Conservation (phyloP, 2,888 invertebrate genomes). For the Hypolimnas misippus region DNA sequence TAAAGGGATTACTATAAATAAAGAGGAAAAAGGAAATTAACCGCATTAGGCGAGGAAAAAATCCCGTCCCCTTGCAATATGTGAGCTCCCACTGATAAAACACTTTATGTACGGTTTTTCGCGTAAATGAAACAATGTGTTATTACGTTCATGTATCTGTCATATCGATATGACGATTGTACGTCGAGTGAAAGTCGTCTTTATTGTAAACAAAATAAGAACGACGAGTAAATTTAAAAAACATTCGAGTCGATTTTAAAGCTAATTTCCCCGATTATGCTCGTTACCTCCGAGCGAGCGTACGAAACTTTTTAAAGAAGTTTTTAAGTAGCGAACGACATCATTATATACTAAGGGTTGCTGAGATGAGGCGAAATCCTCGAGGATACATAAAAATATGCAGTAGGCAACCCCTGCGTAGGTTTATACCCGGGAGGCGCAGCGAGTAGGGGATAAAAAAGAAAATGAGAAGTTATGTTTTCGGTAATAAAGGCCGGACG, state of each 20-base stretch:
- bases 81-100: slow-evolving; percentile 82
- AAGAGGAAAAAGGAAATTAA: slow-evolving; percentile 84
- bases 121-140: slow-evolving; percentile 72
- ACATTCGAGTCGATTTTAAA: not conserved
- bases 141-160: slow-evolving; percentile 43
- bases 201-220: not conserved
- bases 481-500: slow-evolving; percentile 83
- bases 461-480: slow-evolving; percentile 84
- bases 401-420: slow-evolving; percentile 70
- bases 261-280: slow-evolving; percentile 6
- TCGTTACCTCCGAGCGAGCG: slow-evolving; percentile 27
- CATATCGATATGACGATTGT: not conserved
- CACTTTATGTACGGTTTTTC: slow-evolving; percentile 65
- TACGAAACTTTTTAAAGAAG: slow-evolving; percentile 36
- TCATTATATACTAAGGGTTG: slow-evolving; percentile 57
- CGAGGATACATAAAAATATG: slow-evolving; percentile 77
- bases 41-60: slow-evolving; percentile 81
- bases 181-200: not conserved
- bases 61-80: slow-evolving; percentile 80
- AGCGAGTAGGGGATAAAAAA: slow-evolving; percentile 82
- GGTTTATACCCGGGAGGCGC: slow-evolving; percentile 68
- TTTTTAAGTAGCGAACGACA: slow-evolving; percentile 38
- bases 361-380: slow-evolving; percentile 59
- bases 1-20: slow-evolving; percentile 85
- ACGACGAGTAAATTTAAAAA: not conserved